These are phyloP conservation scores for Sebastes nivosus DNA, from an alignment of 2,797 vertebrate species.

Conservation along the genomic window DNA sequence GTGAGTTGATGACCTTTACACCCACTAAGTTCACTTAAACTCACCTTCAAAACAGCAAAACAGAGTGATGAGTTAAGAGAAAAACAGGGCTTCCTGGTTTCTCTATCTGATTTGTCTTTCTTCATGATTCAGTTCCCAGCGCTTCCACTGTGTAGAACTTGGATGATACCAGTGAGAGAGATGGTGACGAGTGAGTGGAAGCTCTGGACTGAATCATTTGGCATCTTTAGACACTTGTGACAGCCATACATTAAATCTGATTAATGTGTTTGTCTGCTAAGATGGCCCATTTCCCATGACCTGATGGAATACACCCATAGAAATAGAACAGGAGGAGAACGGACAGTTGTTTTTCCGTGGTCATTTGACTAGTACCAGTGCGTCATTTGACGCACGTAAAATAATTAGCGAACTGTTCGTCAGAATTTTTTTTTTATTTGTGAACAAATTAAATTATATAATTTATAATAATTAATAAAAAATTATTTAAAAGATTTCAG, in stretches of 20 bases:
- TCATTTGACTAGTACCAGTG: no score
- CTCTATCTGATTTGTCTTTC: slow-evolving; percentile 14
- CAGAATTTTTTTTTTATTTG: no score
- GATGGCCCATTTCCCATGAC: slow-evolving; percentile 24
- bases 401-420: no score
- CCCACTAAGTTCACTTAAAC: neutral
- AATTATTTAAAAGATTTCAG: no score
- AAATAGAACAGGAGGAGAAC: no score
- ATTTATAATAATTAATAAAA: no score
- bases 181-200: slow-evolving; percentile 33
- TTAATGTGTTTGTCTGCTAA: slow-evolving; percentile 16
- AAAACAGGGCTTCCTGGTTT: neutral
- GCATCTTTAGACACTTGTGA: slow-evolving; percentile 6
- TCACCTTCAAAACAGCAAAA: neutral
- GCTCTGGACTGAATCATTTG: slow-evolving; percentile 37
- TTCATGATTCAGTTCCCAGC: neutral
- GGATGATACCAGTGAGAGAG: slow-evolving; percentile 9
- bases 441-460: no score
- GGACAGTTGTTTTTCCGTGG: no score
- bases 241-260: slow-evolving; percentile 3
- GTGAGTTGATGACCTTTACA: neutral
- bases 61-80: neutral
- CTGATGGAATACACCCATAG: neutral
- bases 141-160: neutral
- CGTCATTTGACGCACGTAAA: no score